phyloP scores from a whole-genome alignment of 2,888 invertebrate species.

The Cremastinae sp. region DNA sequence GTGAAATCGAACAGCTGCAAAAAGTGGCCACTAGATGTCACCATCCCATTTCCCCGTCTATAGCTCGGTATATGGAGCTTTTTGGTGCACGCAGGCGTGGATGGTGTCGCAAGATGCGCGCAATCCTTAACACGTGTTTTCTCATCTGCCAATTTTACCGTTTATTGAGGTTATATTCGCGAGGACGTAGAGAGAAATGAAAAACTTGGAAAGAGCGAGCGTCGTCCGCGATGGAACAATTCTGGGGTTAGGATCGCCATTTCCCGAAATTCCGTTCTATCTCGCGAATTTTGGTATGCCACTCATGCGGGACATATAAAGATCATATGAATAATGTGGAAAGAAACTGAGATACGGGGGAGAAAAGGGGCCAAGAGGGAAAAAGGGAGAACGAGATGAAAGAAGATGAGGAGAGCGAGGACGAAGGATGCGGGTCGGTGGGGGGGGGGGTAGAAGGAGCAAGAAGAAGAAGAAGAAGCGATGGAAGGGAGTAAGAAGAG shows the following conservation, averaged over 20 bases:
- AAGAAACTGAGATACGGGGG: slow-evolving; percentile 34
- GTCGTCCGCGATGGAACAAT: background rate
- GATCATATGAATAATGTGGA: slow-evolving; percentile 55
- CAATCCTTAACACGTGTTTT: slow-evolving; percentile 17
- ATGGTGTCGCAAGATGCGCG: slow-evolving; percentile 30
- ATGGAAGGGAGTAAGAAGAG: slow-evolving; percentile 47
- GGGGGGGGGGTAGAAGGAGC: slow-evolving; percentile 57
- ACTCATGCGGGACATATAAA: slow-evolving; percentile 36
- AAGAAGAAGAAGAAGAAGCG: slow-evolving; percentile 64
- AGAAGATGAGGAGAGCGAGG: too few species aligned
- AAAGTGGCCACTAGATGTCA: slow-evolving; percentile 26
- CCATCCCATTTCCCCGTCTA: background rate
- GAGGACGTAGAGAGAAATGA: slow-evolving; percentile 3
- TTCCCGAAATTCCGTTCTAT: slow-evolving; percentile 26
- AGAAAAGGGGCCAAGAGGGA: slow-evolving; percentile 4
- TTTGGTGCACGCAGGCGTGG: slow-evolving; percentile 35
- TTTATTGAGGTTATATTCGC: background rate
- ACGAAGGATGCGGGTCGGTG: slow-evolving; percentile 1
- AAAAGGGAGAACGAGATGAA: too few species aligned
- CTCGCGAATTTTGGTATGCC: slow-evolving; percentile 38
- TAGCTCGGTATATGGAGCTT: background rate
- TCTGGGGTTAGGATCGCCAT: slow-evolving; percentile 4
- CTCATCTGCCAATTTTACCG: background rate
- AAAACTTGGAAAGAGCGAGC: background rate
- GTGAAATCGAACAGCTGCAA: background rate